Conservation (phyloP, 2,113 vertebrate species). For the Tragelaphus strepsiceros region DNA sequence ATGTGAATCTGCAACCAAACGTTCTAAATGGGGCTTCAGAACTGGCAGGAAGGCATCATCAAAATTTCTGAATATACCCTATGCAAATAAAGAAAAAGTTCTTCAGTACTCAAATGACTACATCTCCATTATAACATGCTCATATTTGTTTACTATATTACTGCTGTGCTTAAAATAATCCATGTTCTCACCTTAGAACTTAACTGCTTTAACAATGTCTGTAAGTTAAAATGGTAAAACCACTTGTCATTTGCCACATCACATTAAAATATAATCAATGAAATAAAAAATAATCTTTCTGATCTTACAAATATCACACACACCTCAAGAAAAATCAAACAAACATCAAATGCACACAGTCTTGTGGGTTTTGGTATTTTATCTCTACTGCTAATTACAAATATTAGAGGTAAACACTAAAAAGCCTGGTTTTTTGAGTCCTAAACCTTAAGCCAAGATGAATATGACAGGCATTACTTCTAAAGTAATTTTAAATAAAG, state of each 20-base stretch:
- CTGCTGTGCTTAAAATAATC: neutral
- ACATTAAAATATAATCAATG: neutral
- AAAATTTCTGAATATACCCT: conserved; percentile 98
- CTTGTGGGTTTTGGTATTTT: neutral
- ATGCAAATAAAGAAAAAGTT: conserved; percentile 9
- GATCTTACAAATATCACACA: neutral
- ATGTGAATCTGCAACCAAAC: conserved; percentile 90
- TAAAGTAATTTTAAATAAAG: neutral
- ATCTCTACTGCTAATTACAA: neutral
- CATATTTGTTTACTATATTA: neutral
- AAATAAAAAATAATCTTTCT: neutral
- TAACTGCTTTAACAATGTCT: neutral
- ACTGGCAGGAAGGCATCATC: conserved; percentile 90
- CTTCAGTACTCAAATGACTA: neutral
- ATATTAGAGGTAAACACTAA: neutral
- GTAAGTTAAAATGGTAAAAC: neutral
- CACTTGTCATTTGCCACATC: neutral
- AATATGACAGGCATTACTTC: neutral
- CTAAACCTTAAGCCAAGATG: neutral
- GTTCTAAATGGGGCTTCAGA: conserved; percentile 91
- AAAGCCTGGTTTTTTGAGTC: neutral
- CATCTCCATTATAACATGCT: neutral
- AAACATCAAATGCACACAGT: neutral
- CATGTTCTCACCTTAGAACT: neutral
- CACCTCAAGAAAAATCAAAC: neutral